A percentile compares a stretch with the other conserved stretches of the same genome.
These are phyloP conservation scores for Venusia cambrica DNA, from an alignment of 2,888 invertebrate genomes.

Conservation along the genomic window DNA sequence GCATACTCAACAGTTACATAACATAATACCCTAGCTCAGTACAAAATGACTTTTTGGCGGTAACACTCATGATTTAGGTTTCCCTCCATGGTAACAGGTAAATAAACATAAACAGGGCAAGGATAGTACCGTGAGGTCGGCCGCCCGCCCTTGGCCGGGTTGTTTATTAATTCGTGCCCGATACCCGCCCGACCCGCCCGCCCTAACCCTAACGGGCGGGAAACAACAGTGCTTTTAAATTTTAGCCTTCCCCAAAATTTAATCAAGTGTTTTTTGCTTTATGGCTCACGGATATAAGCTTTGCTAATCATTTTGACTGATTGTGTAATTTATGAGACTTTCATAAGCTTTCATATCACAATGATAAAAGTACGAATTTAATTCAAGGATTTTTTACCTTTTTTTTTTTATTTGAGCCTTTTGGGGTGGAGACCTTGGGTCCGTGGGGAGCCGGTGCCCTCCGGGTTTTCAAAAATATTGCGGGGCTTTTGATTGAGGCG, in stretches of 20 bases:
- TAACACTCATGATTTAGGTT: too few species aligned
- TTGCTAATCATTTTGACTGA: slow-evolving; percentile 35
- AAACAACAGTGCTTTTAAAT: slow-evolving; percentile 71
- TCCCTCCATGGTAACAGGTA: slow-evolving; percentile 33
- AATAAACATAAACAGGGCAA: slow-evolving; percentile 55
- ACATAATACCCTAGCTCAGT: too few species aligned
- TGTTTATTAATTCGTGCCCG: slow-evolving; percentile 75
- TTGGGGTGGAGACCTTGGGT: too few species aligned
- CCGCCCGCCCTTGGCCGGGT: slow-evolving; percentile 66
- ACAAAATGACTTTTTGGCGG: too few species aligned
- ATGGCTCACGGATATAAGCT: slow-evolving; percentile 50
- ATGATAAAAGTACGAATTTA: too few species aligned
- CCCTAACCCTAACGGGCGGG: slow-evolving; percentile 68
- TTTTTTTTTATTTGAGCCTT: too few species aligned
- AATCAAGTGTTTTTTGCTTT: slow-evolving; percentile 62
- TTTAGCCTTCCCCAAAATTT: slow-evolving; percentile 59
- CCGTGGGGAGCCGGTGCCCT: too few species aligned
- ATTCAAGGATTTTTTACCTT: too few species aligned
- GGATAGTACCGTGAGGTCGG: slow-evolving; percentile 59
- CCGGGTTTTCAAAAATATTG: too few species aligned
- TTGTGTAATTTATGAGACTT: slow-evolving; percentile 1
- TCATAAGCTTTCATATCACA: too few species aligned
- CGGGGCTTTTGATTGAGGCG: too few species aligned
- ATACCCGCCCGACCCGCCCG: slow-evolving; percentile 57
- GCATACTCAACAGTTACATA: too few species aligned